These are phyloP conservation scores for Perizoma affinitatum DNA, from an alignment of 2,888 invertebrate species.

Conservation along the genomic window DNA sequence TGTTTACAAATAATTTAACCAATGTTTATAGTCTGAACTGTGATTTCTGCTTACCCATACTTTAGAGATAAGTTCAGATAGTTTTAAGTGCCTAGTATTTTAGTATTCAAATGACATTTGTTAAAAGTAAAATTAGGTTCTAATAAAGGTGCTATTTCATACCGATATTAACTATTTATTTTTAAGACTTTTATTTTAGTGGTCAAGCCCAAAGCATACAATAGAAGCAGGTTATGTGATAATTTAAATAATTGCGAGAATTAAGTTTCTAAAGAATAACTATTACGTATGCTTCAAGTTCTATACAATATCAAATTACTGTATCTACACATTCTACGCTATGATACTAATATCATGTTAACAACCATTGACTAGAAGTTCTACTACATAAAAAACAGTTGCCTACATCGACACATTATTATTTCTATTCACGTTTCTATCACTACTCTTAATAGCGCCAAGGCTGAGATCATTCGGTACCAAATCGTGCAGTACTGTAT, in stretches of 20 bases:
- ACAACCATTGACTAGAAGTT: conserved; percentile 40
- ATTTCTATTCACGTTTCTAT: conserved; percentile 59
- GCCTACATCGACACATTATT: conserved; percentile 63
- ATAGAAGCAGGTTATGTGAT: conserved; percentile 9
- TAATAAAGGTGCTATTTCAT: conserved; percentile 49
- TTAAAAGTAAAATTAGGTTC: conserved; percentile 20
- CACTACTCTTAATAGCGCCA: conserved; percentile 61
- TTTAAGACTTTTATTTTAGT: conserved; percentile 4
- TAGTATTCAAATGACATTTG: conserved; percentile 10
- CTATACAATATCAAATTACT: conserved; percentile 5
- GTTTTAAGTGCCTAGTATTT: conserved; percentile 1
- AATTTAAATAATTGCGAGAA: conserved; percentile 18
- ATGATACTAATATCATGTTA: conserved; percentile 28
- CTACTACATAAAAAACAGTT: conserved; percentile 17
- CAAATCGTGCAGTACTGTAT: conserved; percentile 74
- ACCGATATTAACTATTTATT: conserved; percentile 15
- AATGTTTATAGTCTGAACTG: conserved; percentile 27
- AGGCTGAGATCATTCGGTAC: conserved; percentile 80
- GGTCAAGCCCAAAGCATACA: conserved; percentile 17
- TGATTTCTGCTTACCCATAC: conserved; percentile 33
- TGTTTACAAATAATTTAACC: conserved; percentile 4
- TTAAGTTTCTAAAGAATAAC: conserved; percentile 30
- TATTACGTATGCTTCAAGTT: conserved; percentile 7
- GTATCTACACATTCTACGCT: conserved; percentile 37
- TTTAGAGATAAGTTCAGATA: conserved; percentile 10